A percentile compares a stretch with the other conserved stretches of the same genome.
Conservation (phyloP, 2,888 invertebrate species). For the Agrochola litura region DNA sequence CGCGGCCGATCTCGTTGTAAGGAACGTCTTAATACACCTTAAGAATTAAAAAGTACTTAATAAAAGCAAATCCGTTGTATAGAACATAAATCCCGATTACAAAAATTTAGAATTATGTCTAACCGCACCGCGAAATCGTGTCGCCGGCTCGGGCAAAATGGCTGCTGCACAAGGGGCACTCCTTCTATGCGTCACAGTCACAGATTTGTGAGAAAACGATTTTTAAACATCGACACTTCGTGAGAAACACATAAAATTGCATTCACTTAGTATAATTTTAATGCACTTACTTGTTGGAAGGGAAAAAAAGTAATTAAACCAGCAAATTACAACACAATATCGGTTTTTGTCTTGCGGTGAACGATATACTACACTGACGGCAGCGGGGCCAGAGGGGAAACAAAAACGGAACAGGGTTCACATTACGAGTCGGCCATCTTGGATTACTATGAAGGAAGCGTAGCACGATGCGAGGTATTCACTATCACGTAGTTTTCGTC, state of each 20-base stretch:
- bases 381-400: slow-evolving; percentile 90
- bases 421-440: slow-evolving; percentile 84
- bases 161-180: slow-evolving; percentile 90
- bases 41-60: slow-evolving; percentile 49
- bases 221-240: slow-evolving; percentile 76
- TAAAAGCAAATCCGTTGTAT: slow-evolving; percentile 47
- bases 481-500: slow-evolving; percentile 27
- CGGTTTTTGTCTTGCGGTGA: slow-evolving; percentile 90
- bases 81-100: slow-evolving; percentile 64
- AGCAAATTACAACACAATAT: slow-evolving; percentile 90
- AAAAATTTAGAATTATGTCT: slow-evolving; percentile 76
- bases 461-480: slow-evolving; percentile 50
- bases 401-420: slow-evolving; percentile 90
- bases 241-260: slow-evolving; percentile 75
- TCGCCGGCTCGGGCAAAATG: slow-evolving; percentile 90
- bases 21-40: slow-evolving; percentile 53
- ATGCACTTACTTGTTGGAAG: slow-evolving; percentile 90
- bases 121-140: slow-evolving; percentile 89
- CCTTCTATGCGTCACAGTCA: slow-evolving; percentile 92
- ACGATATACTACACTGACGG: slow-evolving; percentile 90
- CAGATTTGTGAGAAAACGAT: slow-evolving; percentile 78
- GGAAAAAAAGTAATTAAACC: slow-evolving; percentile 89
- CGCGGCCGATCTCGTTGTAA: slow-evolving; percentile 63
- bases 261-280: slow-evolving; percentile 81
- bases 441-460: slow-evolving; percentile 68